phyloP scores from a whole-genome alignment of 2,113 vertebrate genomes.

The Cathartes aura region DNA sequence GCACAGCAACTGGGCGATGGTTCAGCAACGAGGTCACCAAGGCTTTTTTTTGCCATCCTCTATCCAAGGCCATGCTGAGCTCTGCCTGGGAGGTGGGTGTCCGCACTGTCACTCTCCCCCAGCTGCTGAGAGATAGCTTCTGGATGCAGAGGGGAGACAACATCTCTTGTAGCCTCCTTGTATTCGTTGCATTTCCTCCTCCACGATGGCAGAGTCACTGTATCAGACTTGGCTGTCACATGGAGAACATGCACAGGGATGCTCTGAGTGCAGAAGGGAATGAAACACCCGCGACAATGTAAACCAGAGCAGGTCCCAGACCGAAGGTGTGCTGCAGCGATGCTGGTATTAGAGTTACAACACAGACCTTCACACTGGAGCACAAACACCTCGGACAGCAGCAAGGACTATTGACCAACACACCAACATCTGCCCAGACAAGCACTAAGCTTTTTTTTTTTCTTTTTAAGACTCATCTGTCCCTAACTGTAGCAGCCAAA shows the following conservation, averaged over 20 bases:
- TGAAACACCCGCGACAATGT: rapidly evolving
- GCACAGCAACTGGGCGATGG: neutral
- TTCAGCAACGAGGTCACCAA: neutral
- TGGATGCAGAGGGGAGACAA: neutral
- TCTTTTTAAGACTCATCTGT: neutral
- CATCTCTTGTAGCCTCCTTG: neutral
- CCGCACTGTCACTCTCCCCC: rapidly evolving
- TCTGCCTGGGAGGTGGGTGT: neutral
- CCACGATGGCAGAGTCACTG: neutral
- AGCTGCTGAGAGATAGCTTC: neutral
- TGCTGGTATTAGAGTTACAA: neutral
- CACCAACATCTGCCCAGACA: neutral
- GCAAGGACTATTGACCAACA: neutral
- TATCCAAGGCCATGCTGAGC: neutral
- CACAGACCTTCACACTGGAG: neutral
- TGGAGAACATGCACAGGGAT: neutral
- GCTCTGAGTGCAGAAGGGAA: neutral
- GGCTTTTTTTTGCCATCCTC: neutral
- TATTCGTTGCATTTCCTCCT: neutral
- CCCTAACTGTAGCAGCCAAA: neutral
- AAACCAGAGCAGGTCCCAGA: neutral
- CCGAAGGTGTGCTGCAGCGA: neutral
- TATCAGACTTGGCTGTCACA: neutral
- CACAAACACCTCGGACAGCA: neutral
- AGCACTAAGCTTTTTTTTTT: neutral